Conservation (phyloP, 2,113 vertebrate genomes). For the Hymenochirus boettgeri region DNA sequence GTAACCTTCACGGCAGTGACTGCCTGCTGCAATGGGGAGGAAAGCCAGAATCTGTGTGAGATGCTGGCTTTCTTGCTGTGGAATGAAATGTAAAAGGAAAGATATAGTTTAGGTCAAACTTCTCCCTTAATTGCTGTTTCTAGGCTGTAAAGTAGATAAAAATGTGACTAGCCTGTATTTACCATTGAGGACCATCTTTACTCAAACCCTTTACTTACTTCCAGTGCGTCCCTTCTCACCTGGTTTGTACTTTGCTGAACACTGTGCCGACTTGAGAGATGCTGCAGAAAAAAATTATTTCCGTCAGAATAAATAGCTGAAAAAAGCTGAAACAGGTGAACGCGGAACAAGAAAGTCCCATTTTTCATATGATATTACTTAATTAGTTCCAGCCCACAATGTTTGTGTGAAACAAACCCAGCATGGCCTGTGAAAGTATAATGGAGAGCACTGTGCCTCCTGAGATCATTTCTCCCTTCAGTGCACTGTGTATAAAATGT, state of each 20-base stretch:
- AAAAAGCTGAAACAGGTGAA: neutral
- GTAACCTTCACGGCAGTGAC: too few species aligned
- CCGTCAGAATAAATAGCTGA: slow-evolving; percentile 24
- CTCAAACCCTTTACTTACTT: too few species aligned
- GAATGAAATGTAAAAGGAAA: too few species aligned
- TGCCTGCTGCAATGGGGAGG: too few species aligned
- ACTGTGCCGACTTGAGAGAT: slow-evolving; percentile 92
- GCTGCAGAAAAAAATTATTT: slow-evolving; percentile 65
- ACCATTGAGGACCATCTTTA: too few species aligned
- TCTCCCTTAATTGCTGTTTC: too few species aligned
- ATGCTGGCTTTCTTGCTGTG: too few species aligned
- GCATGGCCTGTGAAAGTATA: neutral
- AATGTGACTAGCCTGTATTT: too few species aligned
- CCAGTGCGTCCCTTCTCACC: slow-evolving; percentile 73
- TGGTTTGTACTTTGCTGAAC: slow-evolving; percentile 94
- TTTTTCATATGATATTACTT: neutral
- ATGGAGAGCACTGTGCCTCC: neutral
- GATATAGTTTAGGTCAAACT: too few species aligned
- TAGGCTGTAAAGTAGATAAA: too few species aligned
- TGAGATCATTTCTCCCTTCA: neutral
- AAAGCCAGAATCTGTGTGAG: too few species aligned
- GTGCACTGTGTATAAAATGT: neutral
- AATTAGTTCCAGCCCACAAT: neutral
- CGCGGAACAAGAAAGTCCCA: neutral
- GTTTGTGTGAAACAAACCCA: neutral